phyloP scores from a whole-genome alignment of 2,113 vertebrate genomes.

The Spea multiplicata region DNA sequence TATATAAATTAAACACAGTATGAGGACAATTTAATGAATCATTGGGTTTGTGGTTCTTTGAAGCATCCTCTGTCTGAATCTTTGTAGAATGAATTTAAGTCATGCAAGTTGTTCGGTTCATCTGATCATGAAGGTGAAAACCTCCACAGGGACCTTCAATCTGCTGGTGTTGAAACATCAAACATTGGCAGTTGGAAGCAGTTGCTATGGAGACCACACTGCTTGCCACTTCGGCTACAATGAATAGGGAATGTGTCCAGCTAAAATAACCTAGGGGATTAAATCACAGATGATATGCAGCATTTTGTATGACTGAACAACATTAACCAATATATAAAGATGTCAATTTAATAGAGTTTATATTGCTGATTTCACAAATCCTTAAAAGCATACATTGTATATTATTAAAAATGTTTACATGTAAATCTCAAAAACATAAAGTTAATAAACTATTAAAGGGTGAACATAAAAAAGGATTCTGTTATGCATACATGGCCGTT shows the following conservation, averaged over 20 bases:
- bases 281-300: constrained; percentile 2
- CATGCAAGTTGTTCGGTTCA: constrained; percentile 24
- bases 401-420: too few relatives aligned
- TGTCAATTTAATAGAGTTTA: too few relatives aligned
- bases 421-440: too few relatives aligned
- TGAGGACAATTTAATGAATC: constrained; percentile 42
- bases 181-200: constrained; percentile 34
- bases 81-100: constrained; percentile 9
- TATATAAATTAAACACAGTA: constrained; percentile 27
- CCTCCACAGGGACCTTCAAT: constrained; percentile 43
- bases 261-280: constrained; percentile 35
- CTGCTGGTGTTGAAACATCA: constrained; percentile 38
- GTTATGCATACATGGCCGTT: too few relatives aligned
- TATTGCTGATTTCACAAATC: too few relatives aligned
- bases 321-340: too few relatives aligned
- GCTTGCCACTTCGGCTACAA: constrained; percentile 42
- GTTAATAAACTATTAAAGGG: too few relatives aligned
- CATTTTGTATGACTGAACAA: too few relatives aligned
- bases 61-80: constrained; percentile 31
- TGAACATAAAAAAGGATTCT: too few relatives aligned
- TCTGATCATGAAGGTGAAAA: constrained; percentile 46
- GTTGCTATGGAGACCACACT: constrained; percentile 40
- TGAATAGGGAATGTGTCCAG: constrained; percentile 28
- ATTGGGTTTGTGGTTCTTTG: constrained; percentile 18
- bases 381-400: too few relatives aligned